phyloP scores from a whole-genome alignment of 2,797 vertebrate species.

The Acrocephalus scirpaceus region DNA sequence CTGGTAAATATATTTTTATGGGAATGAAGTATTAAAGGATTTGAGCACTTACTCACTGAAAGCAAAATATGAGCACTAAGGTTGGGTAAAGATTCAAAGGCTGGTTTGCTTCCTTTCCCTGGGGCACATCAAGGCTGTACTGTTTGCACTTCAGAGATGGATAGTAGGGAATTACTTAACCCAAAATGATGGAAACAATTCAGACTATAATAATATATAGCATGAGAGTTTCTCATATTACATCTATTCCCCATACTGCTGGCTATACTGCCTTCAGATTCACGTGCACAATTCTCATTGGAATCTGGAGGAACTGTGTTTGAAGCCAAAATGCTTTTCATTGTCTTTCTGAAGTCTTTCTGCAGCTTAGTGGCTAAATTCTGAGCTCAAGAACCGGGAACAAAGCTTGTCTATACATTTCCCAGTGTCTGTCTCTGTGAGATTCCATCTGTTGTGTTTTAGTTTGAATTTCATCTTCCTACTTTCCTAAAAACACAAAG shows the following conservation, averaged over 20 bases:
- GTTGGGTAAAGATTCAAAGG: slow-evolving; percentile 65
- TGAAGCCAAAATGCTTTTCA: slow-evolving; percentile 44
- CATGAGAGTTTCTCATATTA: slow-evolving; percentile 61
- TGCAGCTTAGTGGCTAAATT: slow-evolving; percentile 13
- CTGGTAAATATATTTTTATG: slow-evolving; percentile 67
- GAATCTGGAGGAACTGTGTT: slow-evolving; percentile 7
- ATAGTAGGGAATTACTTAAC: slow-evolving; percentile 68
- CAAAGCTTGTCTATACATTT: slow-evolving; percentile 52
- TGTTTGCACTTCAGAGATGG: slow-evolving; percentile 63
- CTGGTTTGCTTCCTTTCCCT: slow-evolving; percentile 61
- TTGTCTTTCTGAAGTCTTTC: slow-evolving; percentile 40
- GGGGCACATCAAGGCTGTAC: slow-evolving; percentile 40
- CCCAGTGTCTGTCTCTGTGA: slow-evolving; percentile 7
- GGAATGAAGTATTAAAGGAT: slow-evolving; percentile 72
- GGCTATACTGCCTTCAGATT: slow-evolving; percentile 34
- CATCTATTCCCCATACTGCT: slow-evolving; percentile 53
- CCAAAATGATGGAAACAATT: slow-evolving; percentile 65
- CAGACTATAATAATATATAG: slow-evolving; percentile 59
- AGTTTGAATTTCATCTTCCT: slow-evolving; percentile 39
- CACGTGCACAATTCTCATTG: slow-evolving; percentile 35
- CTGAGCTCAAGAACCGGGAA: background rate
- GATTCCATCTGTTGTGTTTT: slow-evolving; percentile 52
- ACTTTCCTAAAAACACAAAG: slow-evolving; percentile 44
- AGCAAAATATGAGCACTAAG: slow-evolving; percentile 67
- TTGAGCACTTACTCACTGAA: slow-evolving; percentile 67